Conservation (phyloP, 2,888 invertebrate genomes). For the Folsomia candida region DNA sequence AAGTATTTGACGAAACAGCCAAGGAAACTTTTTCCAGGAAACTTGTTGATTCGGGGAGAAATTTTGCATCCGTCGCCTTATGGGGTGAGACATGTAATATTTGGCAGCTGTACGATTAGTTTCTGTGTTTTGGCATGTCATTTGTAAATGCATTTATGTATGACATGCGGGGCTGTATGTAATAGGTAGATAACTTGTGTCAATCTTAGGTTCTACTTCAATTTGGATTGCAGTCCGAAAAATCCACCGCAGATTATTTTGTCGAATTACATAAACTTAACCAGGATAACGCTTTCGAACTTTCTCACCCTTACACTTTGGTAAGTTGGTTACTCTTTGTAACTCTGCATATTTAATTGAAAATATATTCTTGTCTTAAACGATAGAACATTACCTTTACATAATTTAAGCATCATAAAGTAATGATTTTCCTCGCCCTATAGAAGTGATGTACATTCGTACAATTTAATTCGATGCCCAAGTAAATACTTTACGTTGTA, state of each 20-base stretch:
- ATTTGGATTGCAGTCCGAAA: constrained; percentile 30
- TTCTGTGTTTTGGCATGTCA: background rate
- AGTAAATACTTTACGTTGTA: no score
- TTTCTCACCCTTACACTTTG: constrained; percentile 38
- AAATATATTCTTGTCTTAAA: no score
- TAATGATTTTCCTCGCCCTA: no score
- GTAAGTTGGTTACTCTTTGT: no score
- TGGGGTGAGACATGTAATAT: constrained; percentile 17
- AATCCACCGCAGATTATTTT: constrained; percentile 25
- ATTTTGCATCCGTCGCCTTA: constrained; percentile 4
- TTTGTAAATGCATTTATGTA: no score
- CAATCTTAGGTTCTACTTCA: constrained; percentile 34
- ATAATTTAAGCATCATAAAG: no score
- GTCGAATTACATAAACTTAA: constrained; percentile 43
- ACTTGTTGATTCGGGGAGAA: constrained; percentile 23
- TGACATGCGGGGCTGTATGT: no score
- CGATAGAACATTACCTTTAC: no score
- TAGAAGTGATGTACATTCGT: no score
- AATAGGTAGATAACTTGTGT: background rate
- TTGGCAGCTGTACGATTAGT: no score
- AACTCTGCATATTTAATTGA: no score
- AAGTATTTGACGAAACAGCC: background rate
- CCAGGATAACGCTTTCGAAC: constrained; percentile 39
- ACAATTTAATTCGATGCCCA: no score
- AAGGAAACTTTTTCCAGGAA: constrained; percentile 15